Conservation (phyloP, 2,797 vertebrate genomes). For the Xenops minutus region DNA sequence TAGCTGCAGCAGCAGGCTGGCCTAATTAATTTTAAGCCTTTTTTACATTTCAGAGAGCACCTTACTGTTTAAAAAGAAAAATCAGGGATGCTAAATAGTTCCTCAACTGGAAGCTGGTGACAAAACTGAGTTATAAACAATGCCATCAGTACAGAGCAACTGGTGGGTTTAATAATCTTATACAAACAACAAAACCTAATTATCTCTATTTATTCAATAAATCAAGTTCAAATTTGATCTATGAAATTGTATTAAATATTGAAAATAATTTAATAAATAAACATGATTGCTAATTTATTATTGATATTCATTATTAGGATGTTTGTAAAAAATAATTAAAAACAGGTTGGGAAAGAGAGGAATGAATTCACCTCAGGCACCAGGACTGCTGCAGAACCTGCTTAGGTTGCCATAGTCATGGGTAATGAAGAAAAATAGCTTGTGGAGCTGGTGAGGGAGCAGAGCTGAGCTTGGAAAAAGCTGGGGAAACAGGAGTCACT, state of each 20-base stretch:
- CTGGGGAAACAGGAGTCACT: background rate
- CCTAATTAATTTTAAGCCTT: background rate
- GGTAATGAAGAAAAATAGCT: constrained; percentile 16
- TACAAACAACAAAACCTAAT: constrained; percentile 48
- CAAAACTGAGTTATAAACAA: constrained; percentile 28
- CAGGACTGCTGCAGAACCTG: background rate
- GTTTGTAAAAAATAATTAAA: constrained; percentile 33
- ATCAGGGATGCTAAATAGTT: background rate
- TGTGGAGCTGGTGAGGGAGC: background rate
- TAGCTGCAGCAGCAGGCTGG: background rate
- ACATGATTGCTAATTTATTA: constrained; percentile 19
- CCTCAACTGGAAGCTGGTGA: background rate
- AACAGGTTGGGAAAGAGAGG: background rate
- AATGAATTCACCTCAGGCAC: background rate
- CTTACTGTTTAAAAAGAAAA: background rate
- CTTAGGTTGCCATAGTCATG: background rate
- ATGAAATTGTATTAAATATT: constrained; percentile 76
- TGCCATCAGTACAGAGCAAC: constrained; percentile 29
- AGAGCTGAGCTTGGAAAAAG: background rate
- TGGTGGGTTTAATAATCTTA: constrained; percentile 51
- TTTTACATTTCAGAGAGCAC: background rate
- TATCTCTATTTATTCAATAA: constrained; percentile 57
- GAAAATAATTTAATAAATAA: constrained; percentile 71
- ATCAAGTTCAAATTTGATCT: constrained; percentile 66
- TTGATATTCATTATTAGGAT: constrained; percentile 33